Base-by-base conservation (phyloP, 1,140 invertebrate species). In the Aphis craccivora region DNA sequence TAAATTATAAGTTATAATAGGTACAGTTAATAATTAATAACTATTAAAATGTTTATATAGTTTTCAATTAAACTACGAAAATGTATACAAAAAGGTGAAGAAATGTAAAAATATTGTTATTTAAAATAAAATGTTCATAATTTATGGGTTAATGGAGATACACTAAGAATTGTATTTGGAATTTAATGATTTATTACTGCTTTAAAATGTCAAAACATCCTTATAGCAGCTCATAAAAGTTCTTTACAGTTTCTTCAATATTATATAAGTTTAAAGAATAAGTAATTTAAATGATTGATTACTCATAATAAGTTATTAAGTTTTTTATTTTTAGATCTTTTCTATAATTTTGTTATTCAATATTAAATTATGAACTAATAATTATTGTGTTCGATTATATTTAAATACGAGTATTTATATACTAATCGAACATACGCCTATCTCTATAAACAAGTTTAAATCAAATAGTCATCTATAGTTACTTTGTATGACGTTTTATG, bases 231-330 rank as follows among this genome's bases (percentile, higher is more conserved):
- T 60, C 30, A 30, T 76, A 22, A 7, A 76, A 76, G 30, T 76
- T 76, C 60, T 76, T n/a, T 76, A 76, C 5, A 76, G 60, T 76
- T 76, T 76, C n/a, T 76, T 76, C 60, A 76, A 76, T n/a, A 76
- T 76, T n/a, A 35, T 76, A 76, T 76, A 76, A 76, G 14, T n/a
- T 76, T 76, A 1, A 76, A n/a, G 60, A n/a, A 76, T 76, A 18
- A 76, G 60, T 76, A n/a, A n/a, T 76, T 76, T 76, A n/a, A 76
- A 35, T 76, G 60, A 76, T 76, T 76, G 60, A 76, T 76, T 76
- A n/a, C 60, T 76, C n/a, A 76, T 76, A 18, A 76, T 76, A 76
- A 76, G n/a, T 76, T 76, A 76, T 76, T 4, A n/a, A n/a, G 60
- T 76, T 76, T n/a, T 67, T n/a, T 76, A 18, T 51, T 45, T 45